phyloP scores from a whole-genome alignment of 1,140 invertebrate genomes.

The Lordiphosa mommai region DNA sequence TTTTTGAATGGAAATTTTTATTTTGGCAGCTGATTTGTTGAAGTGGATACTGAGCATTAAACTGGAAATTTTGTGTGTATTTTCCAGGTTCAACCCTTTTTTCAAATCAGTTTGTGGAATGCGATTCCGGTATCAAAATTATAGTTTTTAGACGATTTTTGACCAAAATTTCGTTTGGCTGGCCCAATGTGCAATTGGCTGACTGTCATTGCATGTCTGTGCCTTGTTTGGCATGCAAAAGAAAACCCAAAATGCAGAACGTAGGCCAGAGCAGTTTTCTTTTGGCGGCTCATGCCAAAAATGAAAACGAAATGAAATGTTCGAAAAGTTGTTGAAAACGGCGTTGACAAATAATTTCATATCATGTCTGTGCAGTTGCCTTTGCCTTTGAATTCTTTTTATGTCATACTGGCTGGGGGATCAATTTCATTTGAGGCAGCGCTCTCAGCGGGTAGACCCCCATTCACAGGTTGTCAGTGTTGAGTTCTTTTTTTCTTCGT shows the following conservation, averaged over 20 bases:
- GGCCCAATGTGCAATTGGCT: no score
- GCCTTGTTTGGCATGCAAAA: constrained; percentile 31
- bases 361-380: constrained; percentile 55
- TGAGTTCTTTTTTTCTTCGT: background rate
- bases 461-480: constrained; percentile 42
- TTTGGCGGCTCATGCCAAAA: constrained; percentile 19
- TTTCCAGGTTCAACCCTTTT: no score
- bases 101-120: no score
- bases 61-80: no score
- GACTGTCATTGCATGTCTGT: constrained; percentile 66
- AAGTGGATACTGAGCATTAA: no score
- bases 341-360: constrained; percentile 78
- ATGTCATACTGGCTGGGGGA: constrained; percentile 25
- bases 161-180: no score
- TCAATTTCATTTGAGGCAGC: constrained; percentile 66
- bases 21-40: no score
- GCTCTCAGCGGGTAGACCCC: constrained; percentile 2
- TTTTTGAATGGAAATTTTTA: no score
- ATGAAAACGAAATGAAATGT: constrained; percentile 70
- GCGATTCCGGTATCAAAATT: no score
- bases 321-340: constrained; percentile 74
- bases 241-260: constrained; percentile 46
- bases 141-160: no score
- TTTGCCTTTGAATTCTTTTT: constrained; percentile 22
- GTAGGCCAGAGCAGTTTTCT: constrained; percentile 17